Conservation (phyloP, 35 echinoderm and acorn worm species). For the Stichopus chloronotus region DNA sequence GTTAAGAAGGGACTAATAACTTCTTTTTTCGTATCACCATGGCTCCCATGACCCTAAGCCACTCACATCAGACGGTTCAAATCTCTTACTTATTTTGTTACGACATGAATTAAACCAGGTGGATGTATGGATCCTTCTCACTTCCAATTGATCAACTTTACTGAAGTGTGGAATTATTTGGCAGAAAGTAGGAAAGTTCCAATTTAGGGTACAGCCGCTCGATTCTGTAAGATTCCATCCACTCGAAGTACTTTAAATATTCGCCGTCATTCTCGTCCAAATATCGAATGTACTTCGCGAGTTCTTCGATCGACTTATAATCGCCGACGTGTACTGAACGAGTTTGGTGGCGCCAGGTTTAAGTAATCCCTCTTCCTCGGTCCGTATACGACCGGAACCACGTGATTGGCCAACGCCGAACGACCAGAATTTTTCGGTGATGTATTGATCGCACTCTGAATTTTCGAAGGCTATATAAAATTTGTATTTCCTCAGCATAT, state of each 20-base stretch:
- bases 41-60: constrained; percentile 60
- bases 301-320: constrained; percentile 64
- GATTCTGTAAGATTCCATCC: constrained; percentile 46
- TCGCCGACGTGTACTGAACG: constrained; percentile 86
- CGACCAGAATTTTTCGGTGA: constrained; percentile 86
- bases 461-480: constrained; percentile 85
- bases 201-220: constrained; percentile 70
- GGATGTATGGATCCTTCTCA: constrained; percentile 37
- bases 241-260: constrained; percentile 55
- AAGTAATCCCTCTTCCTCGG: constrained; percentile 65
- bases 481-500: constrained; percentile 72
- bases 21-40: constrained; percentile 8
- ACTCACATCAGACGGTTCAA: constrained; percentile 49
- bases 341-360: constrained; percentile 75
- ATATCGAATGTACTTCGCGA: constrained; percentile 63
- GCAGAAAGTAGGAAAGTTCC: constrained; percentile 84
- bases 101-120: constrained; percentile 79
- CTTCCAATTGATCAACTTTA: neutral
- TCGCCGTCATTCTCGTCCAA: constrained; percentile 45
- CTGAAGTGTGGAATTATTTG: constrained; percentile 60
- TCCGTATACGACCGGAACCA: constrained; percentile 83
- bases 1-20: too few species aligned
- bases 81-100: constrained; percentile 44
- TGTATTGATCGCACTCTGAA: constrained; percentile 76
- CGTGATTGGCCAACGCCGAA: constrained; percentile 65